Evolutionary conservation across 1,140 invertebrate species (phyloP), one percentile per base, ranked within the genome.

Genomic region (Halyomorpha halys): DNA sequence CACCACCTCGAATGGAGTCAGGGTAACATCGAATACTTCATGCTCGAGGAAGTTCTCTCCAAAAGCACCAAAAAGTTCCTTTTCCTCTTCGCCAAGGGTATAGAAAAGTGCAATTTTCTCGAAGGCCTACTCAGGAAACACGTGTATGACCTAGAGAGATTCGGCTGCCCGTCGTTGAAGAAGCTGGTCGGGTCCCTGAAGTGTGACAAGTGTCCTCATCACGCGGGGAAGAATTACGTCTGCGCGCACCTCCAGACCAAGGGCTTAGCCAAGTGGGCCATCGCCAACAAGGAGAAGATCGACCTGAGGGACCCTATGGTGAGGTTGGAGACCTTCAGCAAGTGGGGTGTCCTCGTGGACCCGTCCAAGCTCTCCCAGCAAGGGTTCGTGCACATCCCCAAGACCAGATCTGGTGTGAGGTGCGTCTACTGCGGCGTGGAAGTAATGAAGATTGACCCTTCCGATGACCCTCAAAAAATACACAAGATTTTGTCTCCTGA

Each of bases 51-150:
- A 2, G 23, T 56, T 6, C 53, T 56, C 21, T 16, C 4, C 4
- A 21, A 25, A 6, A 56, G 18, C 53, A 15, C 19, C 23, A 13
- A 1, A 21, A 21, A 25, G 53, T 56, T 23, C 23, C 15, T 2
- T 5, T 56, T 56, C 23, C 19, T 56, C 19, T 56, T 56, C 21
- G 53, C 53, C 3, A 56, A 56, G 53, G 53, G 53, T 4, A 15
- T 16, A 2, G 53, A 56, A 21, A 56, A 56, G 53, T 56, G 53
- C 21, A 21, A 25, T 23, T 25, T 23, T 6, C 53, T 56, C 23
- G 19, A 56, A 15, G 23, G 2, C 15, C 6, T 23, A 3, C 2
- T 25, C 4, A 4, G 53, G 4, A 16, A 27, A 3, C 21, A 19
- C 18, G 53, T 56, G 2, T 56, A 56, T 21, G 53, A 56, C 15